Conservation (phyloP, 2,113 vertebrate genomes). For the Cyanoliseus patagonus region DNA sequence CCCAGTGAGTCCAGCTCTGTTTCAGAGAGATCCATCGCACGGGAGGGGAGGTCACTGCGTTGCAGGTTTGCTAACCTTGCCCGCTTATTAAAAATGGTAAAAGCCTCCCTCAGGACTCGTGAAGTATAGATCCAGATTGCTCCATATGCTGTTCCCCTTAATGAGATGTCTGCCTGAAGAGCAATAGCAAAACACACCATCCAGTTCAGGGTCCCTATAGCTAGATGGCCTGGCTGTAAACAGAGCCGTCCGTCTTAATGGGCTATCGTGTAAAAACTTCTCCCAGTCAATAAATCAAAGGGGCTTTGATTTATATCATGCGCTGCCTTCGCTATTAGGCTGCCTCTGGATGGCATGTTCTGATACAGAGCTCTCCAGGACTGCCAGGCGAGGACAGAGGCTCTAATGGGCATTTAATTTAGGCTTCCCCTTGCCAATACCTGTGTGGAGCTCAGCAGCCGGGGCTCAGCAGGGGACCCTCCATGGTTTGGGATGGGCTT, state of each 20-base stretch:
- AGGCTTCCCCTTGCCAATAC: not conserved
- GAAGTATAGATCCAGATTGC: slow-evolving; percentile 69
- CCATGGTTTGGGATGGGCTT: not conserved
- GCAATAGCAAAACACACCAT: slow-evolving; percentile 69
- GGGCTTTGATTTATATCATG: slow-evolving; percentile 62
- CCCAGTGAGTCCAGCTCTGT: slow-evolving; percentile 17
- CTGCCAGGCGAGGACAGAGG: not conserved
- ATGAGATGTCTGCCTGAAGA: slow-evolving; percentile 75
- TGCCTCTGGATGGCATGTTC: slow-evolving; percentile 54
- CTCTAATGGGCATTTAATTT: slow-evolving; percentile 59
- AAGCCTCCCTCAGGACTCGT: slow-evolving; percentile 67
- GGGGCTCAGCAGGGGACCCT: not conserved
- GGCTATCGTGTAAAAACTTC: slow-evolving; percentile 74
- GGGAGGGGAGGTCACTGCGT: slow-evolving; percentile 52
- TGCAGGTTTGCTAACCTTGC: slow-evolving; percentile 71
- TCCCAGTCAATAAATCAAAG: slow-evolving; percentile 75
- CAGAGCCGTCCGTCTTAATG: slow-evolving; percentile 74
- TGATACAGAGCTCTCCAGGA: slow-evolving; percentile 12
- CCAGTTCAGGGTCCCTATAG: slow-evolving; percentile 66
- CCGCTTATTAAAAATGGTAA: slow-evolving; percentile 75
- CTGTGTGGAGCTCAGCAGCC: not conserved
- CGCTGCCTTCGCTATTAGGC: slow-evolving; percentile 63
- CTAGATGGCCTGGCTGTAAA: slow-evolving; percentile 75
- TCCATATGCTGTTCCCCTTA: slow-evolving; percentile 65
- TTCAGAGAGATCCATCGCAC: slow-evolving; percentile 53